Conservation (phyloP, 2,888 invertebrate species). For the Patella caerulea region DNA sequence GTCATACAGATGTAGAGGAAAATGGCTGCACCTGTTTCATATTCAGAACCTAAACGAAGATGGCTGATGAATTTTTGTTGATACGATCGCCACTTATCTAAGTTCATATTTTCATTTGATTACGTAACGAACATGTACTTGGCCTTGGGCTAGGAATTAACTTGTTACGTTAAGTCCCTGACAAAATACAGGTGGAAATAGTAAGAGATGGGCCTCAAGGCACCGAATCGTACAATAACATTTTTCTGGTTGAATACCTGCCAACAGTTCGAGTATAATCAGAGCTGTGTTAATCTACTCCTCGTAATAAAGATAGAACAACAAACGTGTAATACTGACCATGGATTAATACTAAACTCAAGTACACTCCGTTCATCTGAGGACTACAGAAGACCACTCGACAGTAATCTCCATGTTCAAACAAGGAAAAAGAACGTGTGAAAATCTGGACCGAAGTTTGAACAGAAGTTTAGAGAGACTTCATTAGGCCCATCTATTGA, state of each 20-base stretch:
- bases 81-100: no score
- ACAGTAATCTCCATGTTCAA: not conserved
- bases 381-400: not conserved
- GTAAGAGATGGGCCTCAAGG: not conserved
- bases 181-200: slow-evolving; percentile 6
- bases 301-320: not conserved
- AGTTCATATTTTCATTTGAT: not conserved
- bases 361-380: not conserved
- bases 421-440: not conserved
- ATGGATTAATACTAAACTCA: not conserved
- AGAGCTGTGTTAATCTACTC: not conserved
- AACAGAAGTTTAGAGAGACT: no score
- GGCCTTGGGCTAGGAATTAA: not conserved
- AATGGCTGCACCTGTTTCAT: no score
- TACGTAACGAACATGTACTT: not conserved
- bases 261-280: not conserved
- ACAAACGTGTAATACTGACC: slow-evolving; percentile 6
- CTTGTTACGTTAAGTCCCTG: not conserved
- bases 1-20: no score
- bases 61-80: no score
- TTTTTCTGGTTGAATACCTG: not conserved
- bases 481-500: no score
- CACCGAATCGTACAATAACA: not conserved
- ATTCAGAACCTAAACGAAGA: no score
- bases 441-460: not conserved